Conservation (phyloP, 2,113 vertebrate species). For the Colistium nudipinnis region DNA sequence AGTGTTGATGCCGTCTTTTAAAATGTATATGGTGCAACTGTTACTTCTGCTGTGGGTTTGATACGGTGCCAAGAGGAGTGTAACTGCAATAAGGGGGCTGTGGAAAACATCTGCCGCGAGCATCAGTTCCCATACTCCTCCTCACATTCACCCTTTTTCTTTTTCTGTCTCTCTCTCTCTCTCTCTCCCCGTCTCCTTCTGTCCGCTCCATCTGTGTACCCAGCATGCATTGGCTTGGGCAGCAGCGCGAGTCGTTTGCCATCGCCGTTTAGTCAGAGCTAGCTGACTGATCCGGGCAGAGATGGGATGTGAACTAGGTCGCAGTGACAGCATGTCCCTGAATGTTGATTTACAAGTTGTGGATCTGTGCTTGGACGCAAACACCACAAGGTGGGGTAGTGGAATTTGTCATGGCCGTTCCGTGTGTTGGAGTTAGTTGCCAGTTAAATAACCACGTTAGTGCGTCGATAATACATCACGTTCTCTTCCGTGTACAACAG, state of each 20-base stretch:
- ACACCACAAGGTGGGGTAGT: constrained; percentile 78
- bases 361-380: constrained; percentile 66
- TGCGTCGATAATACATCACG: constrained; percentile 39
- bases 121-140: constrained; percentile 67
- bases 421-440: constrained; percentile 47
- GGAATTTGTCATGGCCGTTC: constrained; percentile 61
- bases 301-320: constrained; percentile 66
- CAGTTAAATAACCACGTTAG: constrained; percentile 36
- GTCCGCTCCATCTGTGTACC: constrained; percentile 79
- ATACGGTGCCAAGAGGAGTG: constrained; percentile 70
- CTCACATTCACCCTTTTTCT: constrained; percentile 28
- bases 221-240: constrained; percentile 75
- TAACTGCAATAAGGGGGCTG: constrained; percentile 69
- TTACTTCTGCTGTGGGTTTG: constrained; percentile 66
- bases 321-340: constrained; percentile 47
- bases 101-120: constrained; percentile 77
- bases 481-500: constrained; percentile 35
- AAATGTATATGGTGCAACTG: constrained; percentile 52
- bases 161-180: constrained; percentile 24
- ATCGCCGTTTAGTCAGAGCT: constrained; percentile 69
- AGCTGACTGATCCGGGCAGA: constrained; percentile 71
- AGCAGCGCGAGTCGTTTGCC: constrained; percentile 55
- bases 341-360: constrained; percentile 68
- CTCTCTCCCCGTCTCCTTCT: constrained; percentile 67
- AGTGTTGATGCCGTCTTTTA: constrained; percentile 42